These are phyloP conservation scores for Merodon equestris DNA, from an alignment of 2,888 invertebrate genomes.

Conservation along the genomic window DNA sequence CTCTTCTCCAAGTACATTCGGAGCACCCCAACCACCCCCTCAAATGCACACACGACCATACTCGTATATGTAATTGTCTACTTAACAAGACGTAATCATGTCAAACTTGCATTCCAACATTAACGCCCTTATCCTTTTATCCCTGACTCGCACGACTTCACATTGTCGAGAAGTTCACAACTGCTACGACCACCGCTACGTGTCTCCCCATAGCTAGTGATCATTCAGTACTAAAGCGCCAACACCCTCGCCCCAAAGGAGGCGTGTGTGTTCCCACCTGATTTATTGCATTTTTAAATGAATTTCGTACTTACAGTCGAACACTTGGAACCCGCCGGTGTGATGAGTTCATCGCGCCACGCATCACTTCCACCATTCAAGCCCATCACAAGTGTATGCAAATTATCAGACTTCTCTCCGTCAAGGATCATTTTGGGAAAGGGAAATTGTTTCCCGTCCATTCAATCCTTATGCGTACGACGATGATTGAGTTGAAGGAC, in stretches of 20 bases:
- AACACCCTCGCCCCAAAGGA: background rate
- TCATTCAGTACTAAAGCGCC: constrained; percentile 44
- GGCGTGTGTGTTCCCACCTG: constrained; percentile 44
- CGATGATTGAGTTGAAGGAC: too few relatives aligned
- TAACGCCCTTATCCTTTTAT: constrained; percentile 64
- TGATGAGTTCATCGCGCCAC: constrained; percentile 49
- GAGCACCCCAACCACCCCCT: background rate
- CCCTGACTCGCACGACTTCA: constrained; percentile 48
- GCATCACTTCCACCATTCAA: constrained; percentile 2
- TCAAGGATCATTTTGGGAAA: too few relatives aligned
- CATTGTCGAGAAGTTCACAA: constrained; percentile 36
- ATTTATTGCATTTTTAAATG: constrained; percentile 68
- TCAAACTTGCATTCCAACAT: constrained; percentile 59
- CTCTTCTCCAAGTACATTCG: constrained; percentile 1
- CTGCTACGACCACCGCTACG: constrained; percentile 21
- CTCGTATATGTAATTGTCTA: constrained; percentile 49
- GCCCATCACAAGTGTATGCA: too few relatives aligned
- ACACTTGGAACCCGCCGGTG: constrained; percentile 22
- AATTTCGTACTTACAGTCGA: constrained; percentile 60
- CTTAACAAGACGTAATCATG: constrained; percentile 63
- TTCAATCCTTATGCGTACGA: too few relatives aligned
- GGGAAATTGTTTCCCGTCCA: too few relatives aligned
- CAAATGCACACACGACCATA: background rate
- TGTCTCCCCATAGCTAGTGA: constrained; percentile 53
- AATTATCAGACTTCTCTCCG: background rate